Base-by-base conservation (phyloP, 2,888 invertebrate genomes). In the Linyphia triangularis region DNA sequence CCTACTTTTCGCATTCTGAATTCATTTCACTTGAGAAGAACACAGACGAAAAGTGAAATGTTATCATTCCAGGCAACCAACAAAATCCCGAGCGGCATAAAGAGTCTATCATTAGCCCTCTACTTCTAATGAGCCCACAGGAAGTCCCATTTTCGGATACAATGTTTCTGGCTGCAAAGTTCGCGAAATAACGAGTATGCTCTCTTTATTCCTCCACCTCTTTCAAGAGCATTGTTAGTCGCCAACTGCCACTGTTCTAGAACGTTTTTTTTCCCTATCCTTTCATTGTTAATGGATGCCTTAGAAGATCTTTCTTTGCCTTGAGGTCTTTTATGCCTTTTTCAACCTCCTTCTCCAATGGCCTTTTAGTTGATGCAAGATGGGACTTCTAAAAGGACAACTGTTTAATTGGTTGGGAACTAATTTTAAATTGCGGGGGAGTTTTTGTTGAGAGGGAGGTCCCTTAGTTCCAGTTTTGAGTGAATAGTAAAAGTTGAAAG, bases 101-200 rank as follows among this genome's bases (percentile, higher is more conserved):
- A 73, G 57, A 57, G 19, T 2, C 22, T 19, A 33, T 73, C 73
- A 73, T 73, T 73, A 72, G 28, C n/a, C n/a, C n/a, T 33, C 30
- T 22, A n/a, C 67, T 26, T 43, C 72, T 82, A 82, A 82, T 82
- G 82, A 82, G 82, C 24, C 61, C 70, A 19, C 69, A 69, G 69
- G 69, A 81, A 81, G 69, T 61, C 70, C 61, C 82, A 82, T 82
- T 70, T 70, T 37, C n/a, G 61, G 37, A 24, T 69, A 72, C 70
- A 82, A 70, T 82, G 82, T 61, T 82, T 79, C 78, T 24, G 19
- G 59, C 72, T 61, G 9, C 28, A 19, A 70, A 72, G 82, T 72
- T 82, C 72, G 19, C 16, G 72, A 82, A 72, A 72, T 82, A 82
- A 70, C 82, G 72, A 82, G 82, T 61, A n/a, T n/a, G n/a, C 65